Conservation (phyloP, 2,888 invertebrate species). For the Uloborus plumipes region DNA sequence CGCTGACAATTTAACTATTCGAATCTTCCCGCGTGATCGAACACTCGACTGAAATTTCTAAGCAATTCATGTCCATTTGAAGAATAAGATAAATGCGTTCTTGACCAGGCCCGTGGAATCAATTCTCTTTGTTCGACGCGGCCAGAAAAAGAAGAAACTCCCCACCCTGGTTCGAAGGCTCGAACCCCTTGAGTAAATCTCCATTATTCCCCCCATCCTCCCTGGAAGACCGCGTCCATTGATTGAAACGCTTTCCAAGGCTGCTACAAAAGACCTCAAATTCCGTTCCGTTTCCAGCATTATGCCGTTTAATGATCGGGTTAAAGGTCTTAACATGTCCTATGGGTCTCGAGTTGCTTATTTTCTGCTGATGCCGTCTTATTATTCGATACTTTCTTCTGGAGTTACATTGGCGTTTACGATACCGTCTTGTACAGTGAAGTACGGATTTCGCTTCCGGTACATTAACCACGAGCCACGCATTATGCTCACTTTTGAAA, state of each 20-base stretch:
- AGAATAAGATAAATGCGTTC: constrained; percentile 42
- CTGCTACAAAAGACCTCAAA: constrained; percentile 23
- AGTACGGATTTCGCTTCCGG: too few species aligned
- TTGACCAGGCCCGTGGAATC: constrained; percentile 10
- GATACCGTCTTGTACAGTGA: too few species aligned
- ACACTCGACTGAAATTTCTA: constrained; percentile 22
- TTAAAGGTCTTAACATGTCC: constrained; percentile 9
- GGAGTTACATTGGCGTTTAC: too few species aligned
- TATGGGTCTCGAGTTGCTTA: neutral
- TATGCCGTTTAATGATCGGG: constrained; percentile 26
- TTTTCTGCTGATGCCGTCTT: too few species aligned
- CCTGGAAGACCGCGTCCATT: constrained; percentile 39
- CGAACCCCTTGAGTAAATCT: constrained; percentile 10
- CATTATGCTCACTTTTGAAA: too few species aligned
- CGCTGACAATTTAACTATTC: constrained; percentile 52
- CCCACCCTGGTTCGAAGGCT: neutral
- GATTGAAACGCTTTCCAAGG: constrained; percentile 38
- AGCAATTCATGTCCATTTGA: constrained; percentile 16
- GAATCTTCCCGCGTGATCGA: constrained; percentile 39
- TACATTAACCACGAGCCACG: too few species aligned
- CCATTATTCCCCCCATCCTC: neutral
- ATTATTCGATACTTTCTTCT: too few species aligned
- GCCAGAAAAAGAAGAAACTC: neutral
- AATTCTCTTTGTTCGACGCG: neutral
- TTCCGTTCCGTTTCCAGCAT: constrained; percentile 11